These are phyloP conservation scores for Ramphastos sulfuratus DNA, from an alignment of 2,113 vertebrate species.

Conservation along the genomic window DNA sequence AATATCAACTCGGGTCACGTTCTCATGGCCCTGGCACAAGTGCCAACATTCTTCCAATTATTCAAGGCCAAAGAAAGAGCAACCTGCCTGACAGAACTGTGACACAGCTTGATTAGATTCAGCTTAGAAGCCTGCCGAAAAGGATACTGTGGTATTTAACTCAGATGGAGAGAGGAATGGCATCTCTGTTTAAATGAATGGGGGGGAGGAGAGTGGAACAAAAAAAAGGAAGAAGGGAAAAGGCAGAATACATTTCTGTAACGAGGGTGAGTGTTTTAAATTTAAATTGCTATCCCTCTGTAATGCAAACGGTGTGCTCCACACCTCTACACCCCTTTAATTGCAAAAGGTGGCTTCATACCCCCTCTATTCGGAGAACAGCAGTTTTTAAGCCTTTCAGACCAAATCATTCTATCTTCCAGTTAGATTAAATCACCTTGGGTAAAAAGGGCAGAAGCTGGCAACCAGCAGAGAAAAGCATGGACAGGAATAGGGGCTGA, in stretches of 20 bases:
- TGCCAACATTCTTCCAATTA: slow-evolving; percentile 77
- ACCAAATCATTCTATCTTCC: background rate
- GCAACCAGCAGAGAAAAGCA: background rate
- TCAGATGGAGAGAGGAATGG: slow-evolving; percentile 60
- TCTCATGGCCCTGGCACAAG: slow-evolving; percentile 78
- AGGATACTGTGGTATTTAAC: slow-evolving; percentile 63
- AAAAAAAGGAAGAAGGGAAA: background rate
- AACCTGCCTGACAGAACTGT: slow-evolving; percentile 74
- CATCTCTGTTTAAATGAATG: slow-evolving; percentile 49
- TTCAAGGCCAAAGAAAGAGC: slow-evolving; percentile 71
- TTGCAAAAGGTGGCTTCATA: background rate
- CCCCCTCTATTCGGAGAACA: background rate
- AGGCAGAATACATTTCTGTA: slow-evolving; percentile 19
- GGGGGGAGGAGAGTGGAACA: no score
- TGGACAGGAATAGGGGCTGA: background rate
- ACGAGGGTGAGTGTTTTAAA: slow-evolving; percentile 19
- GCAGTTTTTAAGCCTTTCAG: background rate
- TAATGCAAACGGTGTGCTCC: background rate
- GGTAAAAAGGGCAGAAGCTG: background rate
- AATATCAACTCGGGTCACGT: slow-evolving; percentile 76
- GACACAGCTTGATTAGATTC: slow-evolving; percentile 80
- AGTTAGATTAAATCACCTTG: background rate
- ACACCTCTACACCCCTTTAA: background rate
- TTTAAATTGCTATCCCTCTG: background rate
- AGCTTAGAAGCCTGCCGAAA: slow-evolving; percentile 77